phyloP scores from a whole-genome alignment of 2,888 invertebrate genomes.

The Lypha dubia region DNA sequence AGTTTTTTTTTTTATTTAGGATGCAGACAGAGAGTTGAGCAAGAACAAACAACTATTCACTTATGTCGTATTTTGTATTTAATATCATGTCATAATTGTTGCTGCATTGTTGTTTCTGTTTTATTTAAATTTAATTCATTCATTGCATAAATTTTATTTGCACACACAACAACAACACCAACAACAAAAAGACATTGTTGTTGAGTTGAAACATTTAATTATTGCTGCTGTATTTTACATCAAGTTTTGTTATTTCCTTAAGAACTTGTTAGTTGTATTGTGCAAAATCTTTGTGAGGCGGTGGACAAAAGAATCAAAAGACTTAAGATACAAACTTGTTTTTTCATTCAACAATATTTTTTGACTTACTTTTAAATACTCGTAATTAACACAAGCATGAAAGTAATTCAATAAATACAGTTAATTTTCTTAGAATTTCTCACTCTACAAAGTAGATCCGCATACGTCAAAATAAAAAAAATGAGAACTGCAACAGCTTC shows the following conservation, averaged over 20 bases:
- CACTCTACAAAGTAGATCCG: not conserved
- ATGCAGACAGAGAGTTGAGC: not conserved
- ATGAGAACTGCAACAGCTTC: no score
- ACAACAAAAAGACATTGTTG: not conserved
- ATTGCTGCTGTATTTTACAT: not conserved
- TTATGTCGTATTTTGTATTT: constrained; percentile 1
- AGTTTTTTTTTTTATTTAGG: no score
- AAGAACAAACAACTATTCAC: not conserved
- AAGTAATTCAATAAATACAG: not conserved
- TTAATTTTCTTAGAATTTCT: not conserved
- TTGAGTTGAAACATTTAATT: not conserved
- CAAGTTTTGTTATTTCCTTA: constrained; percentile 24
- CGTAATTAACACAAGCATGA: constrained; percentile 3
- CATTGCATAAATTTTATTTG: constrained; percentile 8
- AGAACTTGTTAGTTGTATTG: constrained; percentile 17
- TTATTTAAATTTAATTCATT: constrained; percentile 20
- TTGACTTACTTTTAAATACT: not conserved
- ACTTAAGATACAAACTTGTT: constrained; percentile 39
- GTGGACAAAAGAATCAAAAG: constrained; percentile 5
- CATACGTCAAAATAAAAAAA: not conserved
- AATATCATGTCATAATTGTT: not conserved
- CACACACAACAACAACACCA: no score
- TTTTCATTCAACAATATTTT: not conserved
- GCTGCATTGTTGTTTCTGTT: no score
- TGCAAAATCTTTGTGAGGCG: not conserved